These are phyloP conservation scores for Cygnus atratus DNA, from an alignment of 2,113 vertebrate species.

Conservation along the genomic window DNA sequence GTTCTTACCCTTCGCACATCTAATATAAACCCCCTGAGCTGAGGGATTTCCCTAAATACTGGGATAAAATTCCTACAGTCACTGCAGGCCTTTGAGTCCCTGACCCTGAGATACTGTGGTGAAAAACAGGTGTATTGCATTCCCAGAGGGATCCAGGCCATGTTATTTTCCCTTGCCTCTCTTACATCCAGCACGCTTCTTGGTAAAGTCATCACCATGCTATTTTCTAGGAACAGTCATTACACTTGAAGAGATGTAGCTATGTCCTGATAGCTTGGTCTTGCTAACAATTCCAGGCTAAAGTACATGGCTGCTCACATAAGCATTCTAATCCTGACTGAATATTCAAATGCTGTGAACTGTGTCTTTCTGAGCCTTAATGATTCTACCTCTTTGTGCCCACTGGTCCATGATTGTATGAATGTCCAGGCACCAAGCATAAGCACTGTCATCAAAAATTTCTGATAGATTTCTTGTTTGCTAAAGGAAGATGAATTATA, in stretches of 20 bases:
- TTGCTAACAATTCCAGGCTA: background rate
- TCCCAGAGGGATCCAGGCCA: background rate
- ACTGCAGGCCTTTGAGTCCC: background rate
- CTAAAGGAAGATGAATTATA: background rate
- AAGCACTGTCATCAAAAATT: background rate
- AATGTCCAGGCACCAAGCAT: background rate
- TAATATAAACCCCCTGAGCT: background rate
- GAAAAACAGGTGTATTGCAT: background rate
- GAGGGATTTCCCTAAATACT: background rate
- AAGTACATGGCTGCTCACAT: background rate
- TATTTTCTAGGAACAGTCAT: background rate
- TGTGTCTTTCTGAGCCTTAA: background rate
- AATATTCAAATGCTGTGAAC: background rate
- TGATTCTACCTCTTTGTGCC: background rate
- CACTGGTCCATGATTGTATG: background rate
- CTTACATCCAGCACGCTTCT: background rate
- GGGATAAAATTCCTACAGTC: background rate
- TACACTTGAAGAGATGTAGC: background rate
- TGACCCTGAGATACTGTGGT: background rate
- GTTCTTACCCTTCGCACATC: background rate
- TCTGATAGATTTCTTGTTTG: constrained; percentile 1
- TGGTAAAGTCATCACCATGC: background rate
- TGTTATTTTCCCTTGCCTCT: background rate
- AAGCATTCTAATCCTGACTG: background rate
- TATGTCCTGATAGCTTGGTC: background rate